These are phyloP conservation scores for mouse (Mus musculus) DNA, from an alignment of 2,113 vertebrate species.

Conservation along the genomic window GRCm39 chr9:44417501-44418000, in stretches of 20 bases:
- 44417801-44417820: constrained; percentile 89
- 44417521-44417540: constrained; percentile 92
- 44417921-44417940: constrained; percentile 89
- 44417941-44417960: constrained; percentile 94
- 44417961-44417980: constrained; percentile 93
- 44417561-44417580: constrained; percentile 91
- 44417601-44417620: constrained; percentile 99
- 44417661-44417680: constrained; percentile 87
- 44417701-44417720: constrained; percentile 93
- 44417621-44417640: constrained; percentile 96
- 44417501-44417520: constrained; percentile 86
- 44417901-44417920: constrained; percentile 93
- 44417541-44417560: constrained; percentile 92
- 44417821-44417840: constrained; percentile 86
- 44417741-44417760: constrained; percentile 95
- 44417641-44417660: constrained; percentile 94
- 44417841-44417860: constrained; percentile 92
- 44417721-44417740: constrained; percentile 98
- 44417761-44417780: constrained; percentile 87
- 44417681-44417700: constrained; percentile 93
- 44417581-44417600: constrained; percentile 96
- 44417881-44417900: constrained; percentile 90
- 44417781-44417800: constrained; percentile 89
- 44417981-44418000: constrained; percentile 89
- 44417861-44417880: constrained; percentile 88